Base-by-base conservation (phyloP, 2,888 invertebrate species). In the Neoaliturus tenellus region DNA sequence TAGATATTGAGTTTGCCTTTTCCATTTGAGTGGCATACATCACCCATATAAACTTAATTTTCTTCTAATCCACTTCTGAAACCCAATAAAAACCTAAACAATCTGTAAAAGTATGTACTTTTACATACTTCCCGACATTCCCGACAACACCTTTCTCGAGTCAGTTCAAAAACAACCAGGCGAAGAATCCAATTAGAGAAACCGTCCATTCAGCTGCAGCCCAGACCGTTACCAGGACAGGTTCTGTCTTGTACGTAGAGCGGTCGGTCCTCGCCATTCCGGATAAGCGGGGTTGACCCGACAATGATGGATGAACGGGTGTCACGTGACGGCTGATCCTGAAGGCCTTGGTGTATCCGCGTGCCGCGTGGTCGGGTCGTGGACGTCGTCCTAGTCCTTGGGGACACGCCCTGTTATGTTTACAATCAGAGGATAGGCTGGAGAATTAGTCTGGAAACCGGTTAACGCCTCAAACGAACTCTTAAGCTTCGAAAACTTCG, bases 371-470 rank as follows among this genome's bases (percentile, higher is more conserved):
- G 67, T 10, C 55, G 55, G 67, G 31, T 4, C 20, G 20, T 2
- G 1, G 28, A 1, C 62, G 8, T 8, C 1, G 28, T 8, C 62
- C 28, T 28, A 1, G 58, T 6, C 12, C 51, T 51, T n/a, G 58
- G 28, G 31, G 62, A 62, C 62, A 62, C 62, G 62, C 62, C 62
- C 62, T 62, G 62, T 31, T 62, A 8, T 62, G 62, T 62, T 62
- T 62, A 62, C 62, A 31, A 62, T 14, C 28, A 4, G 17, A 8
- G 62, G 31, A 62, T n/a, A n/a, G n/a, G n/a, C n/a, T n/a, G n/a
- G n/a, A n/a, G n/a, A n/a, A n/a, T n/a, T n/a, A n/a, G n/a, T n/a
- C n/a, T n/a, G n/a, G n/a, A n/a, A n/a, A n/a, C n/a, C n/a, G n/a
- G n/a, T n/a, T n/a, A n/a, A n/a, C n/a, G n/a, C n/a, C n/a, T n/a